These are phyloP conservation scores for Paedocypris micromegethes DNA, from an alignment of 2,797 vertebrate species.

Conservation along the genomic window DNA sequence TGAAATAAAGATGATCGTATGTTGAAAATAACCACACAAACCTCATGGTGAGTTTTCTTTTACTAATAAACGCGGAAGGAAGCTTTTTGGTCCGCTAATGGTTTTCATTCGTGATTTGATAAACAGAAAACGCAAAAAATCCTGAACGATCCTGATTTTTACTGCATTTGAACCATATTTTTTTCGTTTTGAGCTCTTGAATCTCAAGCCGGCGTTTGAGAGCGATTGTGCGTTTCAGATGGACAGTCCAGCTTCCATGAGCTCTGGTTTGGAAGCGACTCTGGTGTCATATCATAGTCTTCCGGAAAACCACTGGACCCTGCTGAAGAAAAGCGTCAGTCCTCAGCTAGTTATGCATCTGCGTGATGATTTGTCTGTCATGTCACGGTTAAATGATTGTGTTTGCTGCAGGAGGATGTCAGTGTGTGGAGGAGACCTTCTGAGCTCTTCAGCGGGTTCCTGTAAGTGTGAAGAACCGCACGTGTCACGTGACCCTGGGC, in stretches of 20 bases:
- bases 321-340: conserved; percentile 35
- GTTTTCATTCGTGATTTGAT: no score
- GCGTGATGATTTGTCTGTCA: neutral
- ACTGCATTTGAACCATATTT: no score
- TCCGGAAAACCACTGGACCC: conserved; percentile 39
- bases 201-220: no score
- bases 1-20: no score
- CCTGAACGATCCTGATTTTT: no score
- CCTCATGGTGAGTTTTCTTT: no score
- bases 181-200: no score
- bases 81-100: no score
- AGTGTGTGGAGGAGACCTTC: conserved; percentile 78
- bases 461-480: conserved; percentile 66
- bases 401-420: conserved; percentile 72
- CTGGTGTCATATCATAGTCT: conserved; percentile 43
- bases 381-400: conserved; percentile 1
- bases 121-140: no score
- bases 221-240: conserved; percentile 8
- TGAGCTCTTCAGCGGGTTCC: conserved; percentile 75
- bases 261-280: conserved; percentile 38
- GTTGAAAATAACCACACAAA: no score
- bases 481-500: no score
- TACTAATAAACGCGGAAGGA: no score
- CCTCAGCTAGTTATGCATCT: conserved; percentile 21
- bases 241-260: conserved; percentile 33